Base-by-base conservation (phyloP, 2,113 vertebrate species). In the Pseudorhombus dupliciocellatus region DNA sequence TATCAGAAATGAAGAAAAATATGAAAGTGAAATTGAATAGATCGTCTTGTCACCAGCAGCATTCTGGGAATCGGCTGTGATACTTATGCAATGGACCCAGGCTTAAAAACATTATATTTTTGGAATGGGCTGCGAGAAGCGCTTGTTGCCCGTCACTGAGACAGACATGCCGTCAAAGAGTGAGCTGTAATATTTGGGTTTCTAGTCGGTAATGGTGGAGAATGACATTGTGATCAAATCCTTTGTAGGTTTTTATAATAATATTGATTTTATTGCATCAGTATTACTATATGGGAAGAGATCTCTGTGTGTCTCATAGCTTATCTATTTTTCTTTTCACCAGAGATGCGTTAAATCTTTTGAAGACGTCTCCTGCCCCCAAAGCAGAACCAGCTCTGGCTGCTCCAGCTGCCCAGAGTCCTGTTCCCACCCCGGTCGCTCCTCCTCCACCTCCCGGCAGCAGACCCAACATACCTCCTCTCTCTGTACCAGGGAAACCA, bases 271-370 rank as follows among this genome's bases (percentile, higher is more conserved):
- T 44, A 44, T 44, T 44, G 15, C 16, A 44, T 16, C 12, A 5
- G 18, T 16, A 16, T 44, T 44, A 7, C 40, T 5, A 18, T 18
- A 44, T 44, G 12, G 18, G 7, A 42, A 15, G 40, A 42, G 40
- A 16, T 7, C 15, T 12, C 0, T 37, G 30, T 48, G 20, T 51
- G 20, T 4, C 34, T 42, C 34, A 12, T 9, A 44, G 5, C 24
- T 15, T 34, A 7, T 0, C 9, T 58, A 4, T 28, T 61, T 12
- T 44, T 62, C 22, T 66, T 20, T 69, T 37, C 52, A 55, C 87
- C 18, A 99, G 97, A 88, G 98, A 99, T 91, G 97, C 93, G 31
- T 90, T 98, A 67, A 96, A 92, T 68, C 94, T 98, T 83, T 82
- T 98, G 75, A 94, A 94, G 75, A 85, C 87, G 55, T 92, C 83